Evolutionary conservation across 2,113 vertebrate species (phyloP).

Genomic region (Cervus canadensis): DNA sequence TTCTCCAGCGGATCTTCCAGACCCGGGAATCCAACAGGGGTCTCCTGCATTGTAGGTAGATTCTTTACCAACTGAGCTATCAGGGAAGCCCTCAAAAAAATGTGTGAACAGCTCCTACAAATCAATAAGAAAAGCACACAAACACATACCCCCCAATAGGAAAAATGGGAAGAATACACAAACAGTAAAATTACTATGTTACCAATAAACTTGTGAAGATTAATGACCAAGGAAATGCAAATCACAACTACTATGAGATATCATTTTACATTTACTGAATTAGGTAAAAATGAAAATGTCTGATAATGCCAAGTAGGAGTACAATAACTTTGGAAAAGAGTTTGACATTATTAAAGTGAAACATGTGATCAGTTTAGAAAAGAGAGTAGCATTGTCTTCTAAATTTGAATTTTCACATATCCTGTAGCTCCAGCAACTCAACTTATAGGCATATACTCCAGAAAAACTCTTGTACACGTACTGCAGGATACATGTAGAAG

Average conservation of each 20-base stretch:
- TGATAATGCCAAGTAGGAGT: background rate
- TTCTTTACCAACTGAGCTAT: background rate
- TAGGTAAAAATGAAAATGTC: slow-evolving; percentile 20
- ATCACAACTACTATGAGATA: background rate
- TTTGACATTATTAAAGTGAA: background rate
- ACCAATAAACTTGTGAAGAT: background rate
- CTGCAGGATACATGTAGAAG: background rate
- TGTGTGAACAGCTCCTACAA: background rate
- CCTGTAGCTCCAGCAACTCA: background rate
- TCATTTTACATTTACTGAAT: background rate
- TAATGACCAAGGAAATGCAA: background rate
- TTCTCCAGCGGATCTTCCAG: background rate
- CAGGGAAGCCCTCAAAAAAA: background rate
- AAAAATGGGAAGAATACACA: background rate
- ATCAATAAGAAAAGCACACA: background rate
- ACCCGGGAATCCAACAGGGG: background rate
- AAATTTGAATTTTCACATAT: background rate
- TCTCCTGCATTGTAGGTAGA: background rate
- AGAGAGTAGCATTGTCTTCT: background rate
- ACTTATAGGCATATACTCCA: background rate
- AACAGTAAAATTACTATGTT: background rate
- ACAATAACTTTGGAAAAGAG: background rate
- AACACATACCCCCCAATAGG: background rate
- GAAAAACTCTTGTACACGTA: background rate
- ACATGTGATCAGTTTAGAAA: background rate